Evolutionary conservation across 2,797 vertebrate genomes (phyloP), one percentile per base, ranked within the genome.

Genomic region (Cyprinella venusta): DNA sequence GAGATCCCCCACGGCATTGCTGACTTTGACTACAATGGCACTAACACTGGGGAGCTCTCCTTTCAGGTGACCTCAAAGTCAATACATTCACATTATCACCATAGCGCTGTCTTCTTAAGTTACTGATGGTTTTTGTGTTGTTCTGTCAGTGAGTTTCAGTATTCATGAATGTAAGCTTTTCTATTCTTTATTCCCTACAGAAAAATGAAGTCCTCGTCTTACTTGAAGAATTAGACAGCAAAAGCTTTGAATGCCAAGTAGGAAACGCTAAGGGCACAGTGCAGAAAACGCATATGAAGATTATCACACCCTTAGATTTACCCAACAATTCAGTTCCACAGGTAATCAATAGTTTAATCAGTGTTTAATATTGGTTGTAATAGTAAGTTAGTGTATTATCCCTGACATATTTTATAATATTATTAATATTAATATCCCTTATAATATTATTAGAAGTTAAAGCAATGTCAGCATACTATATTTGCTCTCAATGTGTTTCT

Each of bases 1-100:
- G 92, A 94, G 68, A 91, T 96, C 87, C 95, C 96, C 84, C 97
- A 95, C 76, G 96, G 91, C 84, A 94, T 95, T 87, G 94, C 95
- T 88, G 90, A 89, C 84, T 91, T 91, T 79, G 93, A 97, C 77
- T 93, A 94, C 89, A 92, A 92, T 70, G 92, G 95, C 8, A 94
- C 84, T 82, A 93, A 87, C 61, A 86, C 91, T 0, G 92, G 91
- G 88, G 95, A 97, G 42, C 93, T 94, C 7, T 93, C 96, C 59
- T 96, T 94, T 86, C 97, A 97, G 96, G 98, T 99, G 90, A 92
- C 2, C 52, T 52, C 48, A 74, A 16, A 30, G 42, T 63, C 40
- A 24, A 6, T 36, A 30, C 15, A 36, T 71, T 61, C 16, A 38
- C 26, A 9, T 7, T 64, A 45, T 56, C 4, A 38, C 8, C 38